These are phyloP conservation scores for Idaea biselata DNA, from an alignment of 2,888 invertebrate species.

Conservation along the genomic window DNA sequence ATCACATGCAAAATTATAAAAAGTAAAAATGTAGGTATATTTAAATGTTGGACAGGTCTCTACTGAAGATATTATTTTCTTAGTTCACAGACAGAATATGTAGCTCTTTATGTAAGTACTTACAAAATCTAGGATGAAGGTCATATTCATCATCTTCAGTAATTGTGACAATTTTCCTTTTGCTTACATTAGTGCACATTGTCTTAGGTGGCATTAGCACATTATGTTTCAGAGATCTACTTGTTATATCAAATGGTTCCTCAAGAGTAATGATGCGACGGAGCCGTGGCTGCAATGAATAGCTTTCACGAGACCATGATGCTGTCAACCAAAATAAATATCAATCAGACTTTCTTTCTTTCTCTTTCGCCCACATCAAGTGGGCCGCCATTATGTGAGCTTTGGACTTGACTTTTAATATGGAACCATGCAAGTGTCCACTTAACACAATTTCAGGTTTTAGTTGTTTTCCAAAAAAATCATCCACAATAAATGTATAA, in stretches of 20 bases:
- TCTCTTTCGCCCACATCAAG: no score
- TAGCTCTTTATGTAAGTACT: slow-evolving; percentile 30
- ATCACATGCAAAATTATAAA: no score
- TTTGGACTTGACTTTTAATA: no score
- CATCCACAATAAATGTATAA: no score
- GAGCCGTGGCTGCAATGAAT: slow-evolving; percentile 48
- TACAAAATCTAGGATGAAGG: slow-evolving; percentile 53
- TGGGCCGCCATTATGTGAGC: no score
- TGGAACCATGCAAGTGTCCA: no score
- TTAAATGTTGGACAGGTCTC: no score
- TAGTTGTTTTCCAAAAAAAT: no score
- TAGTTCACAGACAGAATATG: neutral
- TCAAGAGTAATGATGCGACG: slow-evolving; percentile 58
- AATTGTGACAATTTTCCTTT: slow-evolving; percentile 65
- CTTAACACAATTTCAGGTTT: no score
- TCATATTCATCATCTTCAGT: slow-evolving; percentile 58
- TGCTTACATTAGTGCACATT: slow-evolving; percentile 41
- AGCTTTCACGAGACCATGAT: slow-evolving; percentile 48
- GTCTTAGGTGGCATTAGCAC: slow-evolving; percentile 29
- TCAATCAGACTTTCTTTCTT: neutral
- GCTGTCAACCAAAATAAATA: slow-evolving; percentile 34
- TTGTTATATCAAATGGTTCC: slow-evolving; percentile 41
- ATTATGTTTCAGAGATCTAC: slow-evolving; percentile 48
- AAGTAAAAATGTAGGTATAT: no score
- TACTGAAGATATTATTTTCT: no score